A percentile compares a stretch with the other conserved stretches of the same genome.
Evolutionary conservation across 2,888 invertebrate genomes (phyloP).

Genomic region (Diachrysia chrysitis): DNA sequence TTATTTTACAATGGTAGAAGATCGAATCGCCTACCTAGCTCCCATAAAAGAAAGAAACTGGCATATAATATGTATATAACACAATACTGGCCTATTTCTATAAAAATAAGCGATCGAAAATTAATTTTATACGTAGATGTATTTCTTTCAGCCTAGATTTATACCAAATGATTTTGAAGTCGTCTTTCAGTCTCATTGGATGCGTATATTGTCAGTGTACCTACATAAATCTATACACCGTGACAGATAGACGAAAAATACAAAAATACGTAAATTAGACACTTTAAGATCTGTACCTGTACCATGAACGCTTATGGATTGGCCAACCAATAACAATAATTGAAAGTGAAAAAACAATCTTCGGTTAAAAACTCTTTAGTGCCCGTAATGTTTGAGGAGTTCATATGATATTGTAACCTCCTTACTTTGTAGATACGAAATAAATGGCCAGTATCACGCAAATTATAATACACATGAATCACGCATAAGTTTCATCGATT

Average conservation of each 20-base stretch:
- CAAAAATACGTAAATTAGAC: too few species aligned
- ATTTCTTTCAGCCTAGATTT: too few species aligned
- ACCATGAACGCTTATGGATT: too few species aligned
- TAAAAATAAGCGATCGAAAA: background rate
- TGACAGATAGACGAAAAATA: too few species aligned
- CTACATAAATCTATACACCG: too few species aligned
- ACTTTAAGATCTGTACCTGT: too few species aligned
- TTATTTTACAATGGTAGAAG: background rate
- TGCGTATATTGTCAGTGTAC: too few species aligned
- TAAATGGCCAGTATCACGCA: constrained; percentile 24
- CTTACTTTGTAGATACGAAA: constrained; percentile 3
- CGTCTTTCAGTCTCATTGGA: too few species aligned
- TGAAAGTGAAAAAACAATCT: too few species aligned
- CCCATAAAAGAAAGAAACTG: background rate
- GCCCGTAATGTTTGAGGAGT: background rate
- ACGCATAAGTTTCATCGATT: constrained; percentile 18
- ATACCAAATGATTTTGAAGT: too few species aligned
- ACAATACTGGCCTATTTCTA: background rate
- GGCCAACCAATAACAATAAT: too few species aligned
- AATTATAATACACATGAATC: constrained; percentile 6
- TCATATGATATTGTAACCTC: background rate
- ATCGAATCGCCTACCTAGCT: background rate
- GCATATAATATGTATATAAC: background rate
- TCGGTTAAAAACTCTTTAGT: background rate
- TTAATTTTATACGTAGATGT: too few species aligned